phyloP scores from a whole-genome alignment of 2,113 vertebrate genomes.

The Balaenoptera acutorostrata region DNA sequence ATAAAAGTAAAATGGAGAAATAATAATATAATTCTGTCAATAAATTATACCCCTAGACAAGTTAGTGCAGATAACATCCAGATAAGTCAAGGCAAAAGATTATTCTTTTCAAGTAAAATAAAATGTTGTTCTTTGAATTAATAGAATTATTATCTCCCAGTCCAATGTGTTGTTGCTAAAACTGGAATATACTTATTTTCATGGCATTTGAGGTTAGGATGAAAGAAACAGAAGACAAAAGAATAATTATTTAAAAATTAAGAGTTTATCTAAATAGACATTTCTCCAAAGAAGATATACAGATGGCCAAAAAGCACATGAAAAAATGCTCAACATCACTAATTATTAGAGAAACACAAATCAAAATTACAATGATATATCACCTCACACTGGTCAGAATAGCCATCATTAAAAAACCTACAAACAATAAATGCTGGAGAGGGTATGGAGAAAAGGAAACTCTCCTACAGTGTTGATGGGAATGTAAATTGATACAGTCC shows the following conservation, averaged over 20 bases:
- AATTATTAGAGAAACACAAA: no score
- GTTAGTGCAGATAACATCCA: background rate
- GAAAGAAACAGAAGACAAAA: background rate
- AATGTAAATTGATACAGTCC: no score
- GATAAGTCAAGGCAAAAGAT: background rate
- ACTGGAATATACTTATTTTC: background rate
- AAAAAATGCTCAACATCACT: no score
- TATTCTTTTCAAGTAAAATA: background rate
- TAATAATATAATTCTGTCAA: background rate
- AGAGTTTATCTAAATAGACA: background rate
- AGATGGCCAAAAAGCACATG: no score
- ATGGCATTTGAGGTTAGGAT: background rate
- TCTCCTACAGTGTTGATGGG: no score
- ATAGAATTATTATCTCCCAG: background rate
- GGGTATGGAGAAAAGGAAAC: no score
- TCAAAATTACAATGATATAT: no score
- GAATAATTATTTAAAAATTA: constrained; percentile 7
- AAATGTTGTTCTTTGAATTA: background rate
- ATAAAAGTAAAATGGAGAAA: background rate
- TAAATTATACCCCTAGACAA: background rate
- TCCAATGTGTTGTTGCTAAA: background rate
- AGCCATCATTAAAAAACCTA: no score
- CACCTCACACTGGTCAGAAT: no score
- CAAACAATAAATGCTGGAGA: no score
- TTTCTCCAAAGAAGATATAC: no score